Percentiles rank a stretch among this genome's conserved stretches.
These are phyloP conservation scores for Cotesia congregata DNA, from an alignment of 2,888 invertebrate species.

Conservation along the genomic window DNA sequence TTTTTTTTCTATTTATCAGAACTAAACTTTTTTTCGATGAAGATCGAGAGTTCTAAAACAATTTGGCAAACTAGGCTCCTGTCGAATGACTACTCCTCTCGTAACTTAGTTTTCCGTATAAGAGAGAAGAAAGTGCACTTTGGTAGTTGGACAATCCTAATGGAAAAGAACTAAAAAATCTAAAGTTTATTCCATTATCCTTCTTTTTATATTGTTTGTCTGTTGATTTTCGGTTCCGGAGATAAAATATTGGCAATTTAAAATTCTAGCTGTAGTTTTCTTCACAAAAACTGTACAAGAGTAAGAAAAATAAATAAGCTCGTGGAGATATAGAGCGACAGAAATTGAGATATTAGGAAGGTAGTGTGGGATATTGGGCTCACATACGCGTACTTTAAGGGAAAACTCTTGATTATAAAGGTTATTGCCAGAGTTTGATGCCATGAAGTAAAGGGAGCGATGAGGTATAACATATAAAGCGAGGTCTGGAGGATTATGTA, in stretches of 20 bases:
- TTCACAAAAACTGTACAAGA: background rate
- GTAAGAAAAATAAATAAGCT: background rate
- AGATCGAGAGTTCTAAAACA: background rate
- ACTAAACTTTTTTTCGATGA: too few species aligned
- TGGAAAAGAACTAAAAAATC: background rate
- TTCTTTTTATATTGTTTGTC: background rate
- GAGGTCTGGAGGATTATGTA: conserved; percentile 24
- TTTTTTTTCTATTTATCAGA: background rate
- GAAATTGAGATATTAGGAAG: conserved; percentile 46
- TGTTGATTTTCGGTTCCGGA: background rate
- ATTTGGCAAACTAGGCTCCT: background rate
- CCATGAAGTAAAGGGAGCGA: conserved; percentile 51
- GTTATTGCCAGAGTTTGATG: conserved; percentile 60
- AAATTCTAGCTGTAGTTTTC: conserved; percentile 40
- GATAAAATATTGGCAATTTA: conserved; percentile 39
- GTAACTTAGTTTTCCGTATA: background rate
- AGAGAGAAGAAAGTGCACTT: background rate
- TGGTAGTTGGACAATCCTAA: background rate
- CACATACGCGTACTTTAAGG: conserved; percentile 48
- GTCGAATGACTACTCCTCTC: background rate
- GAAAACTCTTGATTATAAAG: conserved; percentile 63
- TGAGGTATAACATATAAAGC: conserved; percentile 42
- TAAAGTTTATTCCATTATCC: background rate
- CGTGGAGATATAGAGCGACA: conserved; percentile 49
- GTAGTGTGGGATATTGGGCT: conserved; percentile 44